These are phyloP conservation scores for Arizona elegans DNA, from an alignment of 2,113 vertebrate species.

Conservation along the genomic window DNA sequence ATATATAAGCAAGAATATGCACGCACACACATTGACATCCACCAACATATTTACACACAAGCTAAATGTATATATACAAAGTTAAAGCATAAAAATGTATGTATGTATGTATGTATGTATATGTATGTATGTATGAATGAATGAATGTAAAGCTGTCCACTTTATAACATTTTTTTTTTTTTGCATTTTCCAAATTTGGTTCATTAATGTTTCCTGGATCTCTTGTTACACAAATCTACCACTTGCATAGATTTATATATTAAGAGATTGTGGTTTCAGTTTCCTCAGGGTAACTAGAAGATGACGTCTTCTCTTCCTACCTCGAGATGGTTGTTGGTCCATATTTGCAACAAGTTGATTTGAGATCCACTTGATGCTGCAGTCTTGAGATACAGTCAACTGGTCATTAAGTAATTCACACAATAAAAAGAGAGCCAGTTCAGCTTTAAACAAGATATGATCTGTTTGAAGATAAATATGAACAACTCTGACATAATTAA, in stretches of 20 bases:
- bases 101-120: too few species aligned
- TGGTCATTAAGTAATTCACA: not conserved
- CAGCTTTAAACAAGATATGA: not conserved
- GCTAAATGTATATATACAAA: not conserved
- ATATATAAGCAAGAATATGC: not conserved
- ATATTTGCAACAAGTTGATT: not conserved
- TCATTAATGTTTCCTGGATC: not conserved
- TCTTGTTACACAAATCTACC: not conserved
- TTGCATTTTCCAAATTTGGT: not conserved
- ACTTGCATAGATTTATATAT: not conserved
- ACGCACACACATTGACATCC: not conserved
- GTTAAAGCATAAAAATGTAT: not conserved
- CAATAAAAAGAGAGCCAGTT: not conserved
- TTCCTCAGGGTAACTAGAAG: not conserved
- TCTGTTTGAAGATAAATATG: not conserved
- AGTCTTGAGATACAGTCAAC: not conserved
- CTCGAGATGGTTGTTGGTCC: not conserved
- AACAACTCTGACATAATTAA: not conserved
- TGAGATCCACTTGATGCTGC: not conserved
- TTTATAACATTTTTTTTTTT: not conserved
- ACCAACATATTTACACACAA: not conserved
- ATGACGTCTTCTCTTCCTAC: not conserved
- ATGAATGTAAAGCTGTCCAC: not conserved
- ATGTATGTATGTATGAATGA: too few species aligned
- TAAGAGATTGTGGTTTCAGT: not conserved